Base-by-base conservation (phyloP, 2,797 vertebrate genomes). In the Selene dorsalis region DNA sequence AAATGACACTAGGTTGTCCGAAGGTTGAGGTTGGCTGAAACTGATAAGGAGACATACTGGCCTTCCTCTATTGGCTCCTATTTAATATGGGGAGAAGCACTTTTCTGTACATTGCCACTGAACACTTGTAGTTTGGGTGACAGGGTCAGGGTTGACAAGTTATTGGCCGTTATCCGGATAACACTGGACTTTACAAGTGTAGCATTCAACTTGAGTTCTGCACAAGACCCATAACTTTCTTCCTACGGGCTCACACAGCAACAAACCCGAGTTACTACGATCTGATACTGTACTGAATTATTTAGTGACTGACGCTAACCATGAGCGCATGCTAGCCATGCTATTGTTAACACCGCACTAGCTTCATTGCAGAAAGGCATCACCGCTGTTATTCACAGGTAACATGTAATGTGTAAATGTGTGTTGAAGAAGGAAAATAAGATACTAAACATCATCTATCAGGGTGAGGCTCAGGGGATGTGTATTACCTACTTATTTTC, bases 361-460 rank as follows among this genome's bases (percentile, higher is more conserved):
- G 28, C 5, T 17, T 3, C 6, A 11, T 32, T 26, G 41, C 0
- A 43, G 0, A 5, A 13, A 6, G 6, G n/a, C 2, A 30, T 3
- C 30, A 30, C 5, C 5, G 30, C 30, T 30, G 30, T 30, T 30
- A n/a, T n/a, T n/a, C n/a, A n/a, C n/a, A 30, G 5, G 30, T 30
- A 30, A 30, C 5, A 30, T 30, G 13, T 12, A 4, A 16, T 4
- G 4, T 35, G 4, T 41, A 13, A 43, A 18, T n/a, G 7, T 6
- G 4, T 6, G 22, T 22, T 20, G 7, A 28, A 3, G 14, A 2
- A 38, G 28, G 0, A 13, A 32, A 41, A 35, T 5, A 3, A 0
- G 9, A 1, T 6, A 0, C 18, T 20, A 9, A 3, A 47, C 20
- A 38, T 17, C 0, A 28, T 39, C 1, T 52, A 4, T 26, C 3